Evolutionary conservation across 2,888 invertebrate genomes (phyloP).

Genomic region (Ophion costatus): DNA sequence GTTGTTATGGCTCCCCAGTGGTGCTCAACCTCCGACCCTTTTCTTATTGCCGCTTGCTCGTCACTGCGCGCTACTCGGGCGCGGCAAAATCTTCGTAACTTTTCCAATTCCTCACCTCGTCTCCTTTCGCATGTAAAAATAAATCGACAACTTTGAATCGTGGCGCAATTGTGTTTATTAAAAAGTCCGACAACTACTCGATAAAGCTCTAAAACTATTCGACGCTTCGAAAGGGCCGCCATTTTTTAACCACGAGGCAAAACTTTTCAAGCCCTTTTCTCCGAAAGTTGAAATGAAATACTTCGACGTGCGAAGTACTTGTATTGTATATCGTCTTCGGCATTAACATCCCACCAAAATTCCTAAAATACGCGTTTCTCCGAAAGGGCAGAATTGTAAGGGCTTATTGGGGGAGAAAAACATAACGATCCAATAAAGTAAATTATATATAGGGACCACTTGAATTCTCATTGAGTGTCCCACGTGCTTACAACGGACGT

Average conservation of each 20-base stretch:
- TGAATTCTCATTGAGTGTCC: neutral
- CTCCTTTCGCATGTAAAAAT: neutral
- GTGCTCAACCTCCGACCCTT: conserved; percentile 17
- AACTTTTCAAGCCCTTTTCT: neutral
- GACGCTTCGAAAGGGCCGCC: neutral
- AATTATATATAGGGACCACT: neutral
- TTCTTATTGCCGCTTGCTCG: neutral
- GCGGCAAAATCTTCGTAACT: neutral
- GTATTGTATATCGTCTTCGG: neutral
- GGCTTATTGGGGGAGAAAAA: neutral
- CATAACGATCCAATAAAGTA: neutral
- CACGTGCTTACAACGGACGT: neutral
- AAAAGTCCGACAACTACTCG: neutral
- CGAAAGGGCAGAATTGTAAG: neutral
- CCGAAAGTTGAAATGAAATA: neutral
- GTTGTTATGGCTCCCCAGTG: conserved; percentile 60
- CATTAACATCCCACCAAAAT: neutral
- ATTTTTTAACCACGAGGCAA: neutral
- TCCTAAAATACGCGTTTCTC: neutral
- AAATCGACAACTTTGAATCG: neutral
- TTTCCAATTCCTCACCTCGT: neutral
- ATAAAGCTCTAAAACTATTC: neutral
- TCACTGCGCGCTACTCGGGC: neutral
- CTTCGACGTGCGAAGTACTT: neutral
- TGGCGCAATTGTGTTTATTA: neutral